Evolutionary conservation across 2,888 invertebrate genomes (phyloP).

Genomic region (Sussaba pulchella): DNA sequence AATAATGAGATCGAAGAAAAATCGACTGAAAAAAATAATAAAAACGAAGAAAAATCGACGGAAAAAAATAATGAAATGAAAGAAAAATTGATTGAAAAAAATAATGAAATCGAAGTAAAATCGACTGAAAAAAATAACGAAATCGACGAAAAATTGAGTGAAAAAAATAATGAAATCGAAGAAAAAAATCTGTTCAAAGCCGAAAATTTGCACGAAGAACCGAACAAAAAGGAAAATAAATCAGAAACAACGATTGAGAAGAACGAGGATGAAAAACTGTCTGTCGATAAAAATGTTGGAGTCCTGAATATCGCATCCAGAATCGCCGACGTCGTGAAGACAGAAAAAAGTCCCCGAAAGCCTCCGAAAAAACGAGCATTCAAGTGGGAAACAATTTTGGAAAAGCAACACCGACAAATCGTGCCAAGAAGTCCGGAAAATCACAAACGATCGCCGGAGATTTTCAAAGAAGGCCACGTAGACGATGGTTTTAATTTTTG

Average conservation of each 20-base stretch:
- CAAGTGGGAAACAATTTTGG: constrained; percentile 61
- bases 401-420: constrained; percentile 53
- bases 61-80: neutral
- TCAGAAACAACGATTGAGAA: neutral
- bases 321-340: neutral
- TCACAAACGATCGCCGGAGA: constrained; percentile 7
- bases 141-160: neutral
- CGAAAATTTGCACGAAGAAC: neutral
- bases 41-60: neutral
- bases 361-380: constrained; percentile 58
- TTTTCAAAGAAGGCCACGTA: neutral
- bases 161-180: neutral
- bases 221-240: neutral
- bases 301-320: neutral
- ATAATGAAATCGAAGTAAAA: neutral
- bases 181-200: neutral
- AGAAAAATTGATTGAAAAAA: neutral
- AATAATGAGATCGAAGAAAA: neutral
- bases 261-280: neutral
- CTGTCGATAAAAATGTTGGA: neutral
- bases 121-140: neutral
- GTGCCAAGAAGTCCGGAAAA: constrained; percentile 11
- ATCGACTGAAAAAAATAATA: neutral
- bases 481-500: constrained; percentile 35
- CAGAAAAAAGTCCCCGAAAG: constrained; percentile 29